These are phyloP conservation scores for Bombus turneri DNA, from an alignment of 1,140 invertebrate species.

Conservation along the genomic window DNA sequence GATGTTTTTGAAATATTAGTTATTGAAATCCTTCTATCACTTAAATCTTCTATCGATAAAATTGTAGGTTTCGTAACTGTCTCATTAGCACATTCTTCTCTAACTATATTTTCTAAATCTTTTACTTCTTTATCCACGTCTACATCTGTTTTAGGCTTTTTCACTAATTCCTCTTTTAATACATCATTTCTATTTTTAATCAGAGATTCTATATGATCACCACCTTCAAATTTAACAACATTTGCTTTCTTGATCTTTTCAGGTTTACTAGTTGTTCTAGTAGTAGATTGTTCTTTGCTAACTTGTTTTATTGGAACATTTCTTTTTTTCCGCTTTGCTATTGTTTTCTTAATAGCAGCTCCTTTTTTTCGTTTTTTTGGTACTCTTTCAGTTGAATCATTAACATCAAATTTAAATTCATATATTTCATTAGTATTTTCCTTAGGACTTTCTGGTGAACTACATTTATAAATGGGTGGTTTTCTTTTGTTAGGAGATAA, in stretches of 20 bases:
- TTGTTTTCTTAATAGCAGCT: neutral
- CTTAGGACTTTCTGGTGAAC: slow-evolving; percentile 9
- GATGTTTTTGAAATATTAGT: slow-evolving; percentile 46
- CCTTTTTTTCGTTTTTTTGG: slow-evolving; percentile 31
- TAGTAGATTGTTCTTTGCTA: neutral
- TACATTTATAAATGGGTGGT: slow-evolving; percentile 50
- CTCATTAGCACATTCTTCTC: neutral
- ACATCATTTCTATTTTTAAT: neutral
- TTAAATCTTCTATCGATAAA: slow-evolving; percentile 52
- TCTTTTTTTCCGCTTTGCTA: slow-evolving; percentile 18
- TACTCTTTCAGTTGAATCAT: slow-evolving; percentile 55
- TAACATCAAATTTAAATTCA: slow-evolving; percentile 57
- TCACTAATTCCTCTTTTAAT: neutral
- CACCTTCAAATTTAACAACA: neutral
- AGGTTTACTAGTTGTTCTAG: neutral
- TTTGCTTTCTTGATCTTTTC: neutral
- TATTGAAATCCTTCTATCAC: slow-evolving; percentile 54
- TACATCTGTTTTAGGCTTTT: neutral
- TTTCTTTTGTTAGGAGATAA: slow-evolving; percentile 1
- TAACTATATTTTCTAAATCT: neutral
- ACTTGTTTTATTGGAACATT: slow-evolving; percentile 4
- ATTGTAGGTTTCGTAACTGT: slow-evolving; percentile 7
- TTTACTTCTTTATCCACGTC: neutral
- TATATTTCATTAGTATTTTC: slow-evolving; percentile 49
- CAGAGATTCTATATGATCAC: neutral